Conservation (phyloP, 2,113 vertebrate species). For the Embiotoca jacksoni region DNA sequence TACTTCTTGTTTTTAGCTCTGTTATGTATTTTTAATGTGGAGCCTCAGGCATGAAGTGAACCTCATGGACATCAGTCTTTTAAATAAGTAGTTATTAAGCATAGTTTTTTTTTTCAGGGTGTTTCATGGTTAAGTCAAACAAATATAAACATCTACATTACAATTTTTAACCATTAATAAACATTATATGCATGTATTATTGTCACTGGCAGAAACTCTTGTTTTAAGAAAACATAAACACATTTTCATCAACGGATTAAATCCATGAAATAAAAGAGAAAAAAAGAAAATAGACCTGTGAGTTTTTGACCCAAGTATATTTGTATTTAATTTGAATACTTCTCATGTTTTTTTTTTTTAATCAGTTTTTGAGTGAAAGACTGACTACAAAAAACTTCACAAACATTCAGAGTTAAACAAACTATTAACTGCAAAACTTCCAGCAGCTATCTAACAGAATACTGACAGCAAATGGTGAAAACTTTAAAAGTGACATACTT, state of each 20-base stretch:
- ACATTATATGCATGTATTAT: too few species aligned
- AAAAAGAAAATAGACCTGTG: not conserved
- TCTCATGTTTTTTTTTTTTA: too few species aligned
- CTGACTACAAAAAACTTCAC: too few species aligned
- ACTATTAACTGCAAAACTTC: too few species aligned
- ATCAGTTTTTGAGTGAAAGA: too few species aligned
- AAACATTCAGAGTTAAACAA: too few species aligned
- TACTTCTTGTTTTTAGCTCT: not conserved
- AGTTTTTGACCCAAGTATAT: too few species aligned
- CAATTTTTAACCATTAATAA: not conserved
- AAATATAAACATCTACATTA: not conserved
- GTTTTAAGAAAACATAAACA: too few species aligned
- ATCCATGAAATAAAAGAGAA: not conserved
- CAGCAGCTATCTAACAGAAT: too few species aligned
- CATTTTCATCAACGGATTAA: not conserved
- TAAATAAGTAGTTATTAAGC: not conserved
- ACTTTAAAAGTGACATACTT: too few species aligned
- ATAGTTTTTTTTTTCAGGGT: not conserved
- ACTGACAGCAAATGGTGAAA: too few species aligned
- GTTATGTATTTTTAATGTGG: not conserved
- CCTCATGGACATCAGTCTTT: not conserved
- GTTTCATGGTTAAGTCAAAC: not conserved
- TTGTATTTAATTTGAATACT: too few species aligned
- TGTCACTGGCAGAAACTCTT: not conserved
- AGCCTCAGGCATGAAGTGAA: not conserved